Evolutionary conservation across 2,797 vertebrate species (phyloP).

Genomic region (Lacerta agilis): DNA sequence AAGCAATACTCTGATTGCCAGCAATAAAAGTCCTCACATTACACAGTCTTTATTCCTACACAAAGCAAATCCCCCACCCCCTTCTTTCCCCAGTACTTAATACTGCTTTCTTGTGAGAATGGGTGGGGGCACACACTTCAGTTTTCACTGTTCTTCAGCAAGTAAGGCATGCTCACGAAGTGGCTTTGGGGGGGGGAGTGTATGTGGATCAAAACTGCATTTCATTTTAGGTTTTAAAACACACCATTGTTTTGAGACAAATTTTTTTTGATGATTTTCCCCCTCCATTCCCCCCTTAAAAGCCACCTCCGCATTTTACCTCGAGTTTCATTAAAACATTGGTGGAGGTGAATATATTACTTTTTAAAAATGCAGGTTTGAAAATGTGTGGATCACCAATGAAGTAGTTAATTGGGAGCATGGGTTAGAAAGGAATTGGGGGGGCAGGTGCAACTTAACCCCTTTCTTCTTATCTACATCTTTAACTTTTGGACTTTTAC

Average conservation of each 20-base stretch:
- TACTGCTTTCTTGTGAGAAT: constrained; percentile 36
- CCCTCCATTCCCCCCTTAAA: background rate
- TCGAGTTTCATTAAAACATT: constrained; percentile 61
- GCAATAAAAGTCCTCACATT: constrained; percentile 74
- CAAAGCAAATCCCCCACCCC: constrained; percentile 61
- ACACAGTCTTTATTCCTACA: constrained; percentile 74
- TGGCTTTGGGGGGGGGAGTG: background rate
- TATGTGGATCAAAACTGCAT: constrained; percentile 56
- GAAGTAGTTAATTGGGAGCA: constrained; percentile 25
- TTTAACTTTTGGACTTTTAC: background rate
- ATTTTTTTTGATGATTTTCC: constrained; percentile 70
- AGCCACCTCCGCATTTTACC: background rate
- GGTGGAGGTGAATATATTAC: constrained; percentile 38
- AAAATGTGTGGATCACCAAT: constrained; percentile 48
- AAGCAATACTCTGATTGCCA: constrained; percentile 74
- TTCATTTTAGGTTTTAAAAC: constrained; percentile 78
- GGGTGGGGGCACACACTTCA: constrained; percentile 47
- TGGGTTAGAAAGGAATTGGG: constrained; percentile 42
- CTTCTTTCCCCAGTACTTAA: constrained; percentile 30
- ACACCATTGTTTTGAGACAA: constrained; percentile 76
- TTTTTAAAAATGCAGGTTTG: constrained; percentile 54
- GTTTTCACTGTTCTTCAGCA: constrained; percentile 69
- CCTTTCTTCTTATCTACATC: background rate
- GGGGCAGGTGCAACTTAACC: constrained; percentile 27
- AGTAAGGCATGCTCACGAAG: constrained; percentile 69